phyloP scores from a whole-genome alignment of 2,888 invertebrate genomes.

The Rhingia rostrata region DNA sequence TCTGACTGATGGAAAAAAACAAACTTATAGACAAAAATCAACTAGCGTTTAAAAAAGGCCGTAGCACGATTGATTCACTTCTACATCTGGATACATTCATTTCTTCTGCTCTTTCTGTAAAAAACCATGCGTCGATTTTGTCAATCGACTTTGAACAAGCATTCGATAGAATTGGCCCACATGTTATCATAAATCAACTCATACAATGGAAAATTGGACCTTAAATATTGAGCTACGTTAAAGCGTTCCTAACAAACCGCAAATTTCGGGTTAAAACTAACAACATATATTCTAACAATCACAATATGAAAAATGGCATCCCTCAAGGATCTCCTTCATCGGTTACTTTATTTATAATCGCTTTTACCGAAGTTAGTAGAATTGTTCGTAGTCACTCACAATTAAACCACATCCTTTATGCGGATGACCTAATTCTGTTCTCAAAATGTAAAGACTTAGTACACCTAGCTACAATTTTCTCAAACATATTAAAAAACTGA shows the following conservation, averaged over 20 bases:
- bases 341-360: not conserved
- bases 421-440: not conserved
- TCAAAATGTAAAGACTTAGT: not conserved
- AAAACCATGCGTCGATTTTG: not conserved
- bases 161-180: slow-evolving; percentile 1
- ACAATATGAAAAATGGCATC: slow-evolving; percentile 1
- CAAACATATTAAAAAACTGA: not conserved
- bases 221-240: slow-evolving; percentile 41
- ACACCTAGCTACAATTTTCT: not conserved
- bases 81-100: slow-evolving; percentile 14
- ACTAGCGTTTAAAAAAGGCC: slow-evolving; percentile 32
- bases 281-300: slow-evolving; percentile 4
- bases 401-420: not conserved
- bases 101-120: not conserved
- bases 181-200: no score
- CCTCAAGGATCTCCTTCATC: not conserved
- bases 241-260: slow-evolving; percentile 36
- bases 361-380: not conserved
- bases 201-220: slow-evolving; percentile 32
- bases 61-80: slow-evolving; percentile 21
- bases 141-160: not conserved
- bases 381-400: not conserved
- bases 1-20: slow-evolving; percentile 76
- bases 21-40: slow-evolving; percentile 31
- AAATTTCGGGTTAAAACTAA: slow-evolving; percentile 43